Conservation (phyloP, 2,113 vertebrate species). For the Neomonachus schauinslandi region DNA sequence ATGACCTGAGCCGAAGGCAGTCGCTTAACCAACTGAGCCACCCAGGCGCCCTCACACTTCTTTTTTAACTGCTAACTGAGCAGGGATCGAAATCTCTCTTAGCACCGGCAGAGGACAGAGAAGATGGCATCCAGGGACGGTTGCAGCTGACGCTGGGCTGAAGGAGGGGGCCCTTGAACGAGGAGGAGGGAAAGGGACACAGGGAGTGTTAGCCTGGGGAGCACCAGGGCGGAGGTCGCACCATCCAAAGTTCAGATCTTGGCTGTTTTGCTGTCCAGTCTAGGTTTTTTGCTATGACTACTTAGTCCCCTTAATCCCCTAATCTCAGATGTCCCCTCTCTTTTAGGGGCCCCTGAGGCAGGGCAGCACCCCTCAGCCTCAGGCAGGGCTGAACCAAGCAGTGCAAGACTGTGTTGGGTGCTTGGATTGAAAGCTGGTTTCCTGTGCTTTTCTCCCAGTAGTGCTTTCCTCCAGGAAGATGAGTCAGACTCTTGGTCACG, state of each 20-base stretch:
- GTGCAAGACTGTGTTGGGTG: too few relatives aligned
- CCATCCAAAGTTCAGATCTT: background rate
- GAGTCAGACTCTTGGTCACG: background rate
- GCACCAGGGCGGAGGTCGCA: background rate
- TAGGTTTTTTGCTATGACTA: background rate
- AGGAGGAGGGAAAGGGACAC: background rate
- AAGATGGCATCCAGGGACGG: background rate
- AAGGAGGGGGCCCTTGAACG: background rate
- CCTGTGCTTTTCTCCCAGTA: background rate
- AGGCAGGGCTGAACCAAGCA: background rate
- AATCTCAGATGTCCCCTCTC: background rate
- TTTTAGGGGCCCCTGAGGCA: background rate
- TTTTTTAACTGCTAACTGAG: background rate
- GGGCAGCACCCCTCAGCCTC: background rate
- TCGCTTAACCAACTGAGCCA: too few relatives aligned
- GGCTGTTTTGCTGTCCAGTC: background rate
- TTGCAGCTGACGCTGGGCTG: rapidly evolving
- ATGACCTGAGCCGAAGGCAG: too few relatives aligned
- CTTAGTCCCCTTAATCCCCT: background rate
- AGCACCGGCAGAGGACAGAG: background rate
- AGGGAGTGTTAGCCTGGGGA: background rate
- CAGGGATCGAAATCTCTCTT: background rate
- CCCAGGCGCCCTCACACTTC: background rate
- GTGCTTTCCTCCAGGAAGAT: background rate
- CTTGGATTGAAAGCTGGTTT: background rate